Conservation (phyloP, 1,140 invertebrate species). For the Anagrus nilaparvatae region DNA sequence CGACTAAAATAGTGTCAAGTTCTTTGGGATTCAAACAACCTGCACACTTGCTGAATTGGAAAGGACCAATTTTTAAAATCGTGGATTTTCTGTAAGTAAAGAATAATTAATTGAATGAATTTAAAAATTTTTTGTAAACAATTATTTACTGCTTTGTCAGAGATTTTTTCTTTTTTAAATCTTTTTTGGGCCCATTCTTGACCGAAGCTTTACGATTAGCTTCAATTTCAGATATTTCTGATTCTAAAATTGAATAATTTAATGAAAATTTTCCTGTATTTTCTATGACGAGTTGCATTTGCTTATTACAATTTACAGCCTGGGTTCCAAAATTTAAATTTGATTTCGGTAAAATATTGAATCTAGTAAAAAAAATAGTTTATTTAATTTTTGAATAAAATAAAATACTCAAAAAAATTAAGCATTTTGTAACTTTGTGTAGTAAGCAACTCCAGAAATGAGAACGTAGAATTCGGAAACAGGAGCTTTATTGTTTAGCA, state of each 20-base stretch:
- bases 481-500: conserved; percentile 15
- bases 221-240: not conserved
- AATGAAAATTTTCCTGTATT: conserved; percentile 27
- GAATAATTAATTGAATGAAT: not conserved
- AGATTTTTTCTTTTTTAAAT: not conserved
- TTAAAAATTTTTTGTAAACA: not conserved
- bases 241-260: conserved; percentile 17
- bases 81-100: not conserved
- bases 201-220: not conserved
- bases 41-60: not conserved
- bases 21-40: conserved; percentile 3
- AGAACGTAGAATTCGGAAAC: conserved; percentile 26
- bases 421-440: conserved; percentile 22
- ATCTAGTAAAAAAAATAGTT: conserved; percentile 16
- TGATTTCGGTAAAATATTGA: conserved; percentile 20
- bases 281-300: conserved; percentile 23
- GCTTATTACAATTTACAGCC: conserved; percentile 19
- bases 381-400: conserved; percentile 6
- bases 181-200: not conserved
- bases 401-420: not conserved
- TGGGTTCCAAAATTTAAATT: conserved; percentile 25
- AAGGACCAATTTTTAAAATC: conserved; percentile 1
- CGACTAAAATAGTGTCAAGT: not conserved
- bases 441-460: conserved; percentile 25
- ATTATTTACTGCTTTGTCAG: not conserved